Conservation (phyloP, 1,140 invertebrate genomes). For the Caenorhabditis remanei region DNA sequence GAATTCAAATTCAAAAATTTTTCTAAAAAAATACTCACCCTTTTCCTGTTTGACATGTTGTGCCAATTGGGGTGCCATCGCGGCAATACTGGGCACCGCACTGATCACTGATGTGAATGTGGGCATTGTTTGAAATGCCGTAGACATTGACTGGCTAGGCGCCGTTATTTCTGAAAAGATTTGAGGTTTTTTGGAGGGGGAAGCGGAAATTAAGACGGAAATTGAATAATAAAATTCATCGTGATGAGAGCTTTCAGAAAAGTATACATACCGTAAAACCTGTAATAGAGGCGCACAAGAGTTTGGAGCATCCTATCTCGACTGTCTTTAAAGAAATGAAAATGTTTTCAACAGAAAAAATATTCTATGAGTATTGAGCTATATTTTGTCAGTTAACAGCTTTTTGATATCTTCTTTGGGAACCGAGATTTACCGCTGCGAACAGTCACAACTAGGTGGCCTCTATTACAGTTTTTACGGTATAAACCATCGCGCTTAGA, state of each 20-base stretch:
- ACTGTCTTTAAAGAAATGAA: no score
- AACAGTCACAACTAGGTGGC: no score
- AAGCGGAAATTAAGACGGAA: background rate
- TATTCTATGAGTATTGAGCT: no score
- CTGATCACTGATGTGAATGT: slow-evolving; percentile 45
- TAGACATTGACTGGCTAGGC: slow-evolving; percentile 36
- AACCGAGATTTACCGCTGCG: no score
- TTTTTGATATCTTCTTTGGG: no score
- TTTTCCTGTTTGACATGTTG: slow-evolving; percentile 10
- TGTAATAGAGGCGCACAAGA: no score
- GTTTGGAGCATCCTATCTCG: no score
- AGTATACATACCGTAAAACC: no score
- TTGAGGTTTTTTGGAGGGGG: background rate
- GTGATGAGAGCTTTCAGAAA: background rate
- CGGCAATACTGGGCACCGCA: slow-evolving; percentile 9
- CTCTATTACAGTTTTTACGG: no score
- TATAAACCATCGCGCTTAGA: no score
- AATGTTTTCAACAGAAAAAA: no score
- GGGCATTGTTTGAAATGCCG: slow-evolving; percentile 51
- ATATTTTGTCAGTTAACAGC: no score
- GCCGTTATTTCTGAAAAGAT: slow-evolving; percentile 46
- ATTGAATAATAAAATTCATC: background rate
- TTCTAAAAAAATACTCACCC: background rate
- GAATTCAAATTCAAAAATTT: background rate
- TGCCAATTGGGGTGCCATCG: slow-evolving; percentile 21